Evolutionary conservation across 2,888 invertebrate genomes (phyloP), one percentile per base, ranked within the genome.

Genomic region (Philopedon plagiatum): DNA sequence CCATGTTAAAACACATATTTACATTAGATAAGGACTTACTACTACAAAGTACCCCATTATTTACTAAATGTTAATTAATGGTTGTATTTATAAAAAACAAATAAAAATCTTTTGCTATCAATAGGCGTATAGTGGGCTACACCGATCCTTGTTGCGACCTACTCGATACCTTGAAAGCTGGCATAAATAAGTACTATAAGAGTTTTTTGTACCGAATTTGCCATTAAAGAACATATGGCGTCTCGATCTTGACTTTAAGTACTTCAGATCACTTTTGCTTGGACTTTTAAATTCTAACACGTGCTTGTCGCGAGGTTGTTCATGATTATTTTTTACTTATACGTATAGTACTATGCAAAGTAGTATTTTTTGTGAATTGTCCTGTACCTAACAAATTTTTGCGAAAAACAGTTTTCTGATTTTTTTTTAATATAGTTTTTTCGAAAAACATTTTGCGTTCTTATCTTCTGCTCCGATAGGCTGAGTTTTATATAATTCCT

Each of bases 131-230:
- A 61, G 80, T 80, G 80, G 80, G 80, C 76, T 77, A 70, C 21
- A 77, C 76, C 79, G 70, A 77, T 75, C 79, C 77, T 79, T 77
- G 74, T 64, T 78, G 56, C 80, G 76, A 74, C 81, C 81, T 79
- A 81, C 81, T 77, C 73, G 67, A 69, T 77, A 74, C 81, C 80
- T 81, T 81, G 80, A 78, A 73, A 70, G 64, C 37, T 41, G 61
- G 66, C 65, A 60, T 66, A 65, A 71, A 71, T 65, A 46, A 56
- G 39, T 34, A 21, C 32, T n/a, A 46, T 46, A 37, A 58, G 37
- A 23, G 41, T 57, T 58, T 64, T 61, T 61, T 65, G 21, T 54
- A 71, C 65, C 71, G 54, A 71, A 65, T 65, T 71, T 62, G 62
- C 49, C 67, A 66, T 62, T 61, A 66, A 34, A 15, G 57, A 72